A percentile compares a stretch with the other conserved stretches of the same genome.
These are phyloP conservation scores for Pilophorus perplexus DNA, from an alignment of 2,888 invertebrate species.

Conservation along the genomic window DNA sequence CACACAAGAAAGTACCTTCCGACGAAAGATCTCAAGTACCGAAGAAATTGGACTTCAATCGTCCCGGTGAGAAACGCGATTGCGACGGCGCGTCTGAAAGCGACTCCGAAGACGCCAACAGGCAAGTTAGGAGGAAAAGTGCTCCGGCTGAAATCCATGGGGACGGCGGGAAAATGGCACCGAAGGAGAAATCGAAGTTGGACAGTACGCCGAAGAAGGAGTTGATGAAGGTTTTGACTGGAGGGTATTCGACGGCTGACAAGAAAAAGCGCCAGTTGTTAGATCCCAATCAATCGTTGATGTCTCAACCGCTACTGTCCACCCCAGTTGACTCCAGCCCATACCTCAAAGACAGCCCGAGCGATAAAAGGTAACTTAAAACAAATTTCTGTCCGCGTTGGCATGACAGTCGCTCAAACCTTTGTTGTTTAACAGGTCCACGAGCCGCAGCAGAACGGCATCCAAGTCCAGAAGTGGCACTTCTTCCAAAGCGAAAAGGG, in stretches of 20 bases:
- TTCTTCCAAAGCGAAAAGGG: constrained; percentile 1
- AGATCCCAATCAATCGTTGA: constrained; percentile 24
- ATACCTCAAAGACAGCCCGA: constrained; percentile 3
- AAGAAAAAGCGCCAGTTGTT: constrained; percentile 24
- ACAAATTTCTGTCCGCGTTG: too few relatives aligned
- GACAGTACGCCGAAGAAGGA: constrained; percentile 11
- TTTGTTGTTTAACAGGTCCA: too few relatives aligned
- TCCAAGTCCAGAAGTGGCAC: background rate
- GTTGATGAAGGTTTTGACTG: constrained; percentile 14
- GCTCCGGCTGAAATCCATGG: constrained; percentile 19
- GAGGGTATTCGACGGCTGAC: background rate
- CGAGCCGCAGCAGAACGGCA: constrained; percentile 6
- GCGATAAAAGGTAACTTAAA: too few relatives aligned
- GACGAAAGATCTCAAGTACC: too few relatives aligned
- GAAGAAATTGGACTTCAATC: constrained; percentile 25
- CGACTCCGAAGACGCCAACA: background rate
- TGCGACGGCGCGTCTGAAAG: background rate
- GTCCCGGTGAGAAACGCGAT: background rate
- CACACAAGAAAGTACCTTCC: background rate
- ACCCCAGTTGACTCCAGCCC: constrained; percentile 19
- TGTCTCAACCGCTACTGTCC: background rate
- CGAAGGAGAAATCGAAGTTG: background rate
- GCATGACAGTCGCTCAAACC: too few relatives aligned
- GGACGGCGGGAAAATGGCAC: background rate
- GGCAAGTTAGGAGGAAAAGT: constrained; percentile 16